Percentiles rank a stretch among this genome's conserved stretches.
phyloP scores from a whole-genome alignment of 2,888 invertebrate genomes.

The Protula sp. region DNA sequence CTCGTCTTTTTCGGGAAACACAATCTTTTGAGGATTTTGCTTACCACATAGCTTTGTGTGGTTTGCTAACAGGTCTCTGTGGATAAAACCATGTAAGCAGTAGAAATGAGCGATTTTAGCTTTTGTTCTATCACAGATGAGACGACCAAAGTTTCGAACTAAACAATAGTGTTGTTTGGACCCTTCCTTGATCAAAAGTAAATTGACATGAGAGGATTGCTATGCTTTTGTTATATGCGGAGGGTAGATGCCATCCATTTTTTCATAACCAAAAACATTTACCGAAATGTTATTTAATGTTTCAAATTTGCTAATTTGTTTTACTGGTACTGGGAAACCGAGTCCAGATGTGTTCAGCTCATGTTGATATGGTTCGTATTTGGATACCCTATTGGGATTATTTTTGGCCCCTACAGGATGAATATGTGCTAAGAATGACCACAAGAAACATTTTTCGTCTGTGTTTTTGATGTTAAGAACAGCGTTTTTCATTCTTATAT shows the following conservation, averaged over 20 bases:
- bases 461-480: slow-evolving; percentile 24
- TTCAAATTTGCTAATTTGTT: slow-evolving; percentile 16
- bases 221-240: slow-evolving; percentile 10
- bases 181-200: slow-evolving; percentile 8
- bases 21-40: not conserved
- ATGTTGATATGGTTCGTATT: slow-evolving; percentile 5
- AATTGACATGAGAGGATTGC: slow-evolving; percentile 6
- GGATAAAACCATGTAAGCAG: slow-evolving; percentile 15
- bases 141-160: slow-evolving; percentile 12
- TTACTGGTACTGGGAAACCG: slow-evolving; percentile 9
- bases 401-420: too few species aligned
- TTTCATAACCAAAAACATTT: slow-evolving; percentile 17
- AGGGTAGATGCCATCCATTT: slow-evolving; percentile 13
- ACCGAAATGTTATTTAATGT: slow-evolving; percentile 12
- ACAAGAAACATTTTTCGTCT: slow-evolving; percentile 25
- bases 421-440: too few species aligned
- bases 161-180: slow-evolving; percentile 14
- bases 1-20: too few species aligned
- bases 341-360: slow-evolving; percentile 12
- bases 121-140: not conserved
- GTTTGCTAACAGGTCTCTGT: not conserved
- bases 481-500: slow-evolving; percentile 16
- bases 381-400: too few species aligned
- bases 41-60: not conserved
- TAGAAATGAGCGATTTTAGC: slow-evolving; percentile 4